These are phyloP conservation scores for Ormyrus pomaceus DNA, from an alignment of 2,888 invertebrate species.

Conservation along the genomic window DNA sequence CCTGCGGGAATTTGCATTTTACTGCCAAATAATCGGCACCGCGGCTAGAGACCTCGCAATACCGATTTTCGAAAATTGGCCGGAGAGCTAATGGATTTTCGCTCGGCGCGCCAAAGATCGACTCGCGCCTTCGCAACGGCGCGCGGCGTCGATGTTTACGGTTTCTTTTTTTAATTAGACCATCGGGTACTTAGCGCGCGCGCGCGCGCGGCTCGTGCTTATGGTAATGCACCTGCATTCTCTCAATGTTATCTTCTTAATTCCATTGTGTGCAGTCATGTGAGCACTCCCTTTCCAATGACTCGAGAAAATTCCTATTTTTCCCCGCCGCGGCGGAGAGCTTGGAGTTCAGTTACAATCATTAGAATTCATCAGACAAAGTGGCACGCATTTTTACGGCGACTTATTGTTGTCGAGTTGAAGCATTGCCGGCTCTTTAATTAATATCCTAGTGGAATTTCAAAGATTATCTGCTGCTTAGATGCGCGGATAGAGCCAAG, in stretches of 20 bases:
- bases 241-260: constrained; percentile 34
- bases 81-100: not conserved
- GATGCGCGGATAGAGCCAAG: not conserved
- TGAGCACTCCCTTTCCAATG: constrained; percentile 39
- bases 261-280: constrained; percentile 43
- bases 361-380: constrained; percentile 32
- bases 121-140: not conserved
- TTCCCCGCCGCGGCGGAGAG: not conserved
- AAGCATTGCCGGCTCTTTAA: constrained; percentile 15
- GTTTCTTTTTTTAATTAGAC: constrained; percentile 37
- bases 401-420: constrained; percentile 15
- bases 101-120: not conserved
- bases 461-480: not conserved
- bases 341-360: constrained; percentile 24
- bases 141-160: not conserved
- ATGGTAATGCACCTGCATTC: constrained; percentile 32
- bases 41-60: not conserved
- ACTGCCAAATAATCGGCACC: not conserved
- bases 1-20: not conserved
- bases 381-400: constrained; percentile 11
- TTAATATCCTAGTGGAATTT: constrained; percentile 27
- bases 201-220: not conserved
- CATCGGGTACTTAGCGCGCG: not conserved
- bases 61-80: not conserved
- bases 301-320: constrained; percentile 41